Conservation (phyloP, 1,140 invertebrate genomes). For the Drosophila watanabei region DNA sequence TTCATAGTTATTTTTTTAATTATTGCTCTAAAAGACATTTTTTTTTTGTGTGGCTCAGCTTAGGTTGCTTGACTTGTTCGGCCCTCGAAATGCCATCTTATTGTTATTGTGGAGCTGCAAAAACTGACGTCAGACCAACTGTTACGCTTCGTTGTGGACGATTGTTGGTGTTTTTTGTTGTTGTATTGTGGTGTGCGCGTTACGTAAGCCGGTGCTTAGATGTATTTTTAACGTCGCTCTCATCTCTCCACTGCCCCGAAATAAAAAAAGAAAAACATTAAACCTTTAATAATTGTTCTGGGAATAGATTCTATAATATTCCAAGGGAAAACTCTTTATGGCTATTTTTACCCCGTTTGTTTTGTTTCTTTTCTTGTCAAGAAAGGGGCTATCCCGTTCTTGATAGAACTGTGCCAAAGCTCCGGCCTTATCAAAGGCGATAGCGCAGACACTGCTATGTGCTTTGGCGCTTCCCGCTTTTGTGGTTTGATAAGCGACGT, state of each 20-base stretch:
- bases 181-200: constrained; percentile 11
- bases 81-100: constrained; percentile 48
- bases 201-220: constrained; percentile 52
- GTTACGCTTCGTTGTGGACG: constrained; percentile 65
- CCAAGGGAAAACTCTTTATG: constrained; percentile 13
- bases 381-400: constrained; percentile 25
- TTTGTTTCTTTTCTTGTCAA: background rate
- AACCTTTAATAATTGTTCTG: constrained; percentile 24
- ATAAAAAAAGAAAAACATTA: constrained; percentile 2
- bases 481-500: constrained; percentile 35
- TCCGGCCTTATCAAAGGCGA: constrained; percentile 33
- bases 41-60: background rate
- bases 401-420: constrained; percentile 46
- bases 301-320: constrained; percentile 9
- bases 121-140: constrained; percentile 71
- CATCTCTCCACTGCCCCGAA: constrained; percentile 1
- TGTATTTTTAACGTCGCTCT: constrained; percentile 18
- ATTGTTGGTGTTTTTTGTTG: background rate
- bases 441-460: constrained; percentile 13
- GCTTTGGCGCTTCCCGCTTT: constrained; percentile 17
- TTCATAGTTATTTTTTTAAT: constrained; percentile 14
- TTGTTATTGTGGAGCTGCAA: constrained; percentile 27
- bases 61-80: constrained; percentile 23
- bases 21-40: constrained; percentile 19
- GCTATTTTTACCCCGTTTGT: constrained; percentile 17